A percentile compares a stretch with the other conserved stretches of the same genome.
Conservation (phyloP, 2,113 vertebrate species). For the Naja naja region DNA sequence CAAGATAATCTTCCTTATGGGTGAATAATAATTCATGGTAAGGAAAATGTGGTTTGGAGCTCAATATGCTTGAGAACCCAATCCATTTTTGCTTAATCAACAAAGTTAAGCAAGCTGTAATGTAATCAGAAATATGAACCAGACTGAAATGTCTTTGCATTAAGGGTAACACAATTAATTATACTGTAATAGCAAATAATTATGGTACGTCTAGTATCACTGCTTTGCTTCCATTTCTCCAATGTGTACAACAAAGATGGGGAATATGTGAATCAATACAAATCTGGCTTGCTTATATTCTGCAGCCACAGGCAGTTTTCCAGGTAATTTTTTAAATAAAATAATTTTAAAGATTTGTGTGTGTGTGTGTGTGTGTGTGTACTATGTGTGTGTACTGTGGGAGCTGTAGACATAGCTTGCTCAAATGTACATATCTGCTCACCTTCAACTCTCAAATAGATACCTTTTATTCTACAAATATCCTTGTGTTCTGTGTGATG, state of each 20-base stretch:
- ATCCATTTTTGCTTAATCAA: neutral
- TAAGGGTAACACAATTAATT: neutral
- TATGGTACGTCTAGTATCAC: fast-evolving
- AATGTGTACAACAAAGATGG: neutral
- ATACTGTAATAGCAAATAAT: neutral
- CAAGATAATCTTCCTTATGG: neutral
- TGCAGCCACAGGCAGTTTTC: neutral
- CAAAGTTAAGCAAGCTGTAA: neutral
- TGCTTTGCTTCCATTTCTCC: neutral
- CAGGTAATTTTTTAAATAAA: neutral
- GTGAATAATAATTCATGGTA: neutral
- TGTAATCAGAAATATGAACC: neutral
- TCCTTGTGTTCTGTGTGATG: neutral
- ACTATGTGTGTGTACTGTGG: neutral
- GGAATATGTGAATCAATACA: neutral
- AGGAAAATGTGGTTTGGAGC: neutral
- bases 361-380: neutral
- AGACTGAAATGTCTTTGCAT: neutral
- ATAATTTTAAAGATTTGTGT: neutral
- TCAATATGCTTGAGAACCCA: neutral
- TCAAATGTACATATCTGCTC: neutral
- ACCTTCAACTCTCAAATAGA: neutral
- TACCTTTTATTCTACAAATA: neutral
- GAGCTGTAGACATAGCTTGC: neutral
- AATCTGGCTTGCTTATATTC: neutral